Evolutionary conservation across 2,888 invertebrate genomes (phyloP).

Genomic region (Tipula confusa): DNA sequence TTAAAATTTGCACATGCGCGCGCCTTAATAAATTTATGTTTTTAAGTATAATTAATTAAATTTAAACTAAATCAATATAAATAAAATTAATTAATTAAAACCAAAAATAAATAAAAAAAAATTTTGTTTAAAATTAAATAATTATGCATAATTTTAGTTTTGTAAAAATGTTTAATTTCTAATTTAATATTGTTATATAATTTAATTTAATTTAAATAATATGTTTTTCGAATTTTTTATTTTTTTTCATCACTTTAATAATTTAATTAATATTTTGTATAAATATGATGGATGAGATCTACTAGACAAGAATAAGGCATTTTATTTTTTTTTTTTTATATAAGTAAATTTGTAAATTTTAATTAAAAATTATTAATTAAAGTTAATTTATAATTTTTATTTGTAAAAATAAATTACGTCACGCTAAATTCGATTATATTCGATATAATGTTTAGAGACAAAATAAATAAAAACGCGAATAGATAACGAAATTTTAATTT

Average conservation of each 20-base stretch:
- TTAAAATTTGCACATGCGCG: background rate
- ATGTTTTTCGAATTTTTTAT: background rate
- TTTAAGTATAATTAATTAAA: background rate
- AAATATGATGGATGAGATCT: background rate
- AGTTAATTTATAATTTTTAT: background rate
- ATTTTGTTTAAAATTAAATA: background rate
- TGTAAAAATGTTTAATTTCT: background rate
- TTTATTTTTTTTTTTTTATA: background rate
- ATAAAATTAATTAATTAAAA: background rate
- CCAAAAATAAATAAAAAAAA: background rate
- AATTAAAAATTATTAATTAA: background rate
- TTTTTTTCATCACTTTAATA: background rate
- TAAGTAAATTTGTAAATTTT: background rate
- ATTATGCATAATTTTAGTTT: background rate
- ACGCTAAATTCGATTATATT: background rate
- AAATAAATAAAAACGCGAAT: background rate
- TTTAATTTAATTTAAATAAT: background rate
- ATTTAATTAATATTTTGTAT: background rate
- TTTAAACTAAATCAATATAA: background rate
- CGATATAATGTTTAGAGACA: background rate
- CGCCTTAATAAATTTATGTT: background rate
- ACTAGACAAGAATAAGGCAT: background rate
- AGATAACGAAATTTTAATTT: background rate
- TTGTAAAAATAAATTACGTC: background rate
- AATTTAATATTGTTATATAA: constrained; percentile 3